These are phyloP conservation scores for Regulus satrapa DNA, from an alignment of 2,113 vertebrate genomes.

Conservation along the genomic window DNA sequence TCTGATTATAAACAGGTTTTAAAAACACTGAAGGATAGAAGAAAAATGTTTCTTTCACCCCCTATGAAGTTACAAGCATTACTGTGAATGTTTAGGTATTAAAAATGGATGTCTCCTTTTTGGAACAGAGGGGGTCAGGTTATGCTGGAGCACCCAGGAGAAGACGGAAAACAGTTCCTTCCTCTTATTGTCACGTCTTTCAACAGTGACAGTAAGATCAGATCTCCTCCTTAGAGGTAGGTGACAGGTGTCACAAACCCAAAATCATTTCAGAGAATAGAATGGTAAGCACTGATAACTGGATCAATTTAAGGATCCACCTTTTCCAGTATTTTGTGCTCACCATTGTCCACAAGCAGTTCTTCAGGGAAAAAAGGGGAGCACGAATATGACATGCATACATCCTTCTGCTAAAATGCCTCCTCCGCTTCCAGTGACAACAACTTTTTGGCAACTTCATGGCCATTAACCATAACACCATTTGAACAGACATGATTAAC, in stretches of 20 bases:
- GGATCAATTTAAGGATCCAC: neutral
- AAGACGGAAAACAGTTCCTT: neutral
- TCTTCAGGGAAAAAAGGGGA: neutral
- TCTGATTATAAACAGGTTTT: neutral
- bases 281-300: neutral
- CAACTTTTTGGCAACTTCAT: neutral
- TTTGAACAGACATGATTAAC: neutral
- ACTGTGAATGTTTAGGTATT: neutral
- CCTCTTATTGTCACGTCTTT: neutral
- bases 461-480: neutral
- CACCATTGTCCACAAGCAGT: neutral
- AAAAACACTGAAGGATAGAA: neutral
- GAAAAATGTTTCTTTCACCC: neutral
- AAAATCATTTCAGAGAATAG: neutral
- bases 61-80: neutral
- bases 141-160: neutral
- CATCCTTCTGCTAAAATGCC: neutral
- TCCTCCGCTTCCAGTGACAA: neutral
- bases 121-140: neutral
- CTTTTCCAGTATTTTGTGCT: neutral
- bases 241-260: neutral
- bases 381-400: neutral
- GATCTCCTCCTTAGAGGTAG: neutral
- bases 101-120: neutral
- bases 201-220: no score